Conservation (phyloP, 2,888 invertebrate genomes). For the Gari tellinella region DNA sequence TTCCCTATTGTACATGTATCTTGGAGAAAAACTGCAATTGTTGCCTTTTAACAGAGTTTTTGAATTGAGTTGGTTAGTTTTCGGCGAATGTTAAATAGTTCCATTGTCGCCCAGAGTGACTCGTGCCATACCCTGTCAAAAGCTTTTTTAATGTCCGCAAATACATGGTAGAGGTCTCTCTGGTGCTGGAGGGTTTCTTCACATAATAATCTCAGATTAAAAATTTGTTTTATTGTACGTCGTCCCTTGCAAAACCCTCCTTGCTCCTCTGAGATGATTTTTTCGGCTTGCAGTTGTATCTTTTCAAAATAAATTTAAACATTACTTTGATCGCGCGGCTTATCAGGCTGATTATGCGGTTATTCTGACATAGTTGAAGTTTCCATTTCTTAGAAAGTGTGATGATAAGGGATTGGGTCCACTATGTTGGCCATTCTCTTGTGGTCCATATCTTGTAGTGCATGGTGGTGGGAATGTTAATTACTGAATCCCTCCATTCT, state of each 20-base stretch:
- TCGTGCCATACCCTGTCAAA: constrained; percentile 37
- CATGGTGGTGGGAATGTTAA: neutral
- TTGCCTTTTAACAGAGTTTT: constrained; percentile 29
- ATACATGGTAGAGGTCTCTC: neutral
- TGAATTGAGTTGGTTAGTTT: constrained; percentile 24
- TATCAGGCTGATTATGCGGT: constrained; percentile 44
- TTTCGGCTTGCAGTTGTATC: constrained; percentile 28
- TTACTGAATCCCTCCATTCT: constrained; percentile 25
- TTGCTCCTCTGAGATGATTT: constrained; percentile 40
- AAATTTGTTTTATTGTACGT: constrained; percentile 31
- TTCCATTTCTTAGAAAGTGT: constrained; percentile 33
- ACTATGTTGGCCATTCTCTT: constrained; percentile 8
- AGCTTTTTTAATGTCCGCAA: constrained; percentile 34
- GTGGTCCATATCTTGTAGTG: constrained; percentile 13
- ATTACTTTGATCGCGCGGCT: constrained; percentile 43
- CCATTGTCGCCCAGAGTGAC: constrained; percentile 28
- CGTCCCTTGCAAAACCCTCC: constrained; percentile 27
- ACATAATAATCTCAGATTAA: constrained; percentile 18
- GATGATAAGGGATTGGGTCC: constrained; percentile 17
- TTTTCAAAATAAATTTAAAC: constrained; percentile 39
- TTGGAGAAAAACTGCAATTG: constrained; percentile 31
- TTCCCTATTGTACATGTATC: constrained; percentile 34
- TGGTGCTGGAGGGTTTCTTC: constrained; percentile 15
- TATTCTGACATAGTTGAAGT: constrained; percentile 23
- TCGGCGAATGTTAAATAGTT: constrained; percentile 22